Conservation (phyloP, 2,888 invertebrate genomes). For the Microplitis manilae region DNA sequence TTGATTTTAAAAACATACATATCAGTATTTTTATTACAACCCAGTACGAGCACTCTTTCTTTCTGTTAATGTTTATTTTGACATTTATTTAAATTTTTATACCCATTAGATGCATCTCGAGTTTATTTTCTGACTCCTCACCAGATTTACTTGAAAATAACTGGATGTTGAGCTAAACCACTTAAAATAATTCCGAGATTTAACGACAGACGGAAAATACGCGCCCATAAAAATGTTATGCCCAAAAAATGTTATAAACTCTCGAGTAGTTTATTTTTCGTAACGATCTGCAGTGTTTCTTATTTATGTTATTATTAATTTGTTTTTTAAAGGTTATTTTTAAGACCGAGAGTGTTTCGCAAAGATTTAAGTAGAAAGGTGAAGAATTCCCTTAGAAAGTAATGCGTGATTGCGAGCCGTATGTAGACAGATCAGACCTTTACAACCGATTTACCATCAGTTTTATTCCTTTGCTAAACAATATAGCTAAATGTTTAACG, state of each 20-base stretch:
- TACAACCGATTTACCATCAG: slow-evolving; percentile 11
- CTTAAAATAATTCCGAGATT: slow-evolving; percentile 8
- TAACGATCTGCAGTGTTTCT: background rate
- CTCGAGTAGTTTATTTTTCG: background rate
- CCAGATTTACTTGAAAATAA: background rate
- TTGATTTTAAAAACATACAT: too few relatives aligned
- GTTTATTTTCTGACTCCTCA: background rate
- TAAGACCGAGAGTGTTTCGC: background rate
- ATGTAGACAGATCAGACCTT: slow-evolving; percentile 26
- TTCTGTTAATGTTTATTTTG: too few relatives aligned
- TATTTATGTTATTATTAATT: background rate
- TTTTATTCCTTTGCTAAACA: slow-evolving; percentile 14
- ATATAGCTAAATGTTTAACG: slow-evolving; percentile 8
- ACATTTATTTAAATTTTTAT: too few relatives aligned
- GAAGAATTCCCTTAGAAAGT: slow-evolving; percentile 19
- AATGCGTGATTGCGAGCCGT: background rate
- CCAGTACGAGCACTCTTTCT: too few relatives aligned
- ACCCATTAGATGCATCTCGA: background rate
- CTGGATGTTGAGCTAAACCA: background rate
- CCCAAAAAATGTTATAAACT: background rate
- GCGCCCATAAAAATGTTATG: background rate
- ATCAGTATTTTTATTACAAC: too few relatives aligned
- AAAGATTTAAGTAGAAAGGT: slow-evolving; percentile 12
- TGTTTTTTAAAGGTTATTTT: background rate
- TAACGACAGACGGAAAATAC: slow-evolving; percentile 3